Conservation (phyloP, 2,797 vertebrate genomes). For the Zenarchopterus dispar region DNA sequence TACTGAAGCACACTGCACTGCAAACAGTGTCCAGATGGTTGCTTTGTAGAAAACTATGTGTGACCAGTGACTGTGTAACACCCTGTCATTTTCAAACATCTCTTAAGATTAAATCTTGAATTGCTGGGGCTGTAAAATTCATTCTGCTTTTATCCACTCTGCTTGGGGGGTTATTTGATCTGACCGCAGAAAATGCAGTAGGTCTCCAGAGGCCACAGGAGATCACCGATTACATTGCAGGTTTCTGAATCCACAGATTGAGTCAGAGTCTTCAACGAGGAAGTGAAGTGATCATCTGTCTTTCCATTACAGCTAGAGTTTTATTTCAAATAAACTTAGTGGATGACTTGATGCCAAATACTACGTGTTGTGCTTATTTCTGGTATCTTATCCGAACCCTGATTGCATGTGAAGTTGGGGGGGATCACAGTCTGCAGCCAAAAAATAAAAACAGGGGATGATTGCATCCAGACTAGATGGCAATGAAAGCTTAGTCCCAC, state of each 20-base stretch:
- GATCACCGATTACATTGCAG: slow-evolving; percentile 17
- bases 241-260: slow-evolving; percentile 19
- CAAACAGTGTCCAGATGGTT: slow-evolving; percentile 33
- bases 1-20: slow-evolving; percentile 36
- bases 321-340: slow-evolving; percentile 26
- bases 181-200: slow-evolving; percentile 9
- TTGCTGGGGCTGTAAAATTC: slow-evolving; percentile 13
- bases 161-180: slow-evolving; percentile 15
- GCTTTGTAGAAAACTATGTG: slow-evolving; percentile 34
- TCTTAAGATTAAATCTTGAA: slow-evolving; percentile 10
- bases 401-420: neutral
- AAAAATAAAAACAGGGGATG: neutral
- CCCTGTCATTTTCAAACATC: slow-evolving; percentile 35
- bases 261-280: slow-evolving; percentile 21
- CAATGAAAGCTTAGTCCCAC: slow-evolving; percentile 10
- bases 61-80: slow-evolving; percentile 4
- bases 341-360: slow-evolving; percentile 7
- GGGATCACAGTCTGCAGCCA: neutral
- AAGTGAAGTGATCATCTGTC: slow-evolving; percentile 30
- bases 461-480: slow-evolving; percentile 4
- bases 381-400: neutral
- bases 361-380: slow-evolving; percentile 19
- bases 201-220: slow-evolving; percentile 28
- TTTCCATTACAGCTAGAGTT: slow-evolving; percentile 24
- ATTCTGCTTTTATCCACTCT: slow-evolving; percentile 7